A percentile compares a stretch with the other conserved stretches of the same genome.
phyloP scores from a whole-genome alignment of 1,140 invertebrate genomes.

The Cecropterus lyciades region DNA sequence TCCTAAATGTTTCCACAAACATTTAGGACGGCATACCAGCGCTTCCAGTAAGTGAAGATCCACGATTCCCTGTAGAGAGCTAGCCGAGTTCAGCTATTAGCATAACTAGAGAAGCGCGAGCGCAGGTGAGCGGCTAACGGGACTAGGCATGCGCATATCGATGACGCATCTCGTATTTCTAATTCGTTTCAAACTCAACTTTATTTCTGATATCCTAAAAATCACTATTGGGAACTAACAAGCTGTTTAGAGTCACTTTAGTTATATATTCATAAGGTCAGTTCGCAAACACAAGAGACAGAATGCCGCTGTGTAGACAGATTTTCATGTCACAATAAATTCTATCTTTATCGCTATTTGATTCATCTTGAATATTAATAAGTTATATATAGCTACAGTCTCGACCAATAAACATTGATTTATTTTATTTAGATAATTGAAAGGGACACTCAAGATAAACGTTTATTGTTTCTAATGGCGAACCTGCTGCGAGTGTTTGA shows the following conservation, averaged over 20 bases:
- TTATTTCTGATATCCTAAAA: constrained; percentile 50
- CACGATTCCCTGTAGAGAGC: constrained; percentile 44
- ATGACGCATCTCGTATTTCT: constrained; percentile 62
- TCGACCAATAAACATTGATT: constrained; percentile 48
- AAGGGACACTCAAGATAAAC: constrained; percentile 54
- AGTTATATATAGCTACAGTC: constrained; percentile 44
- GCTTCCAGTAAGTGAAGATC: constrained; percentile 36
- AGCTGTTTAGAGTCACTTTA: constrained; percentile 34
- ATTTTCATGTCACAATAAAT: constrained; percentile 69
- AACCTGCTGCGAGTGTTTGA: constrained; percentile 25
- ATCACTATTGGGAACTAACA: constrained; percentile 44
- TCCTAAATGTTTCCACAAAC: constrained; percentile 33
- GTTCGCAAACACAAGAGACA: constrained; percentile 63
- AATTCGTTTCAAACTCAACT: constrained; percentile 57
- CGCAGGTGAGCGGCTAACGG: constrained; percentile 80
- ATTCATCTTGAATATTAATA: constrained; percentile 54
- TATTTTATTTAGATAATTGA: constrained; percentile 60
- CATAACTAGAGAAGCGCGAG: constrained; percentile 79
- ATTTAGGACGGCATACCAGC: constrained; percentile 33
- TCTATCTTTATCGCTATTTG: constrained; percentile 60
- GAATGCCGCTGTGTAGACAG: constrained; percentile 60
- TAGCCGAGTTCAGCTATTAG: constrained; percentile 69
- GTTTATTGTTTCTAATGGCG: constrained; percentile 37
- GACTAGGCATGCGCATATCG: constrained; percentile 54
- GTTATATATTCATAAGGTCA: constrained; percentile 55